Evolutionary conservation across 2,113 vertebrate species (phyloP).

Genomic region (Apteryx mantelli): DNA sequence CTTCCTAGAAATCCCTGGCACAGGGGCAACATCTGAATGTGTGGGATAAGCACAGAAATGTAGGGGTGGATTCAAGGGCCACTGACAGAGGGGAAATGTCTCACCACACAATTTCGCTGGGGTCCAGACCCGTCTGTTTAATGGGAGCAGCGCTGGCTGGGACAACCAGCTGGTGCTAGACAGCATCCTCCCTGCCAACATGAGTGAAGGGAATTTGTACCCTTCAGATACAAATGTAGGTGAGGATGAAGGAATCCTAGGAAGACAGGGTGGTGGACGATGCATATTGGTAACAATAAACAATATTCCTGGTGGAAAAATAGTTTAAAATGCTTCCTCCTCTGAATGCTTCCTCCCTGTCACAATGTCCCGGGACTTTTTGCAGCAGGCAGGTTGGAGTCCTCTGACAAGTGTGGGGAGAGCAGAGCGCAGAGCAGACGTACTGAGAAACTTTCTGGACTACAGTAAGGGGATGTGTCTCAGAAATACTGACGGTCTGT

Average conservation of each 20-base stretch:
- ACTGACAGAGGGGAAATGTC: neutral
- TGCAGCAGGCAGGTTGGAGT: neutral
- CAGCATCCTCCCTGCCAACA: neutral
- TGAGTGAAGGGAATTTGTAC: neutral
- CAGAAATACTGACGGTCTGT: neutral
- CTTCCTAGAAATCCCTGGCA: neutral
- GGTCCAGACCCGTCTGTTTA: neutral
- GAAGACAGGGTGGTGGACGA: neutral
- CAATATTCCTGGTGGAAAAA: neutral
- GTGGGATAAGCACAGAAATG: fast-evolving
- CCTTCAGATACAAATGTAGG: neutral
- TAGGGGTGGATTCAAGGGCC: neutral
- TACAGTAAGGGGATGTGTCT: neutral
- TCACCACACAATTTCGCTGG: neutral
- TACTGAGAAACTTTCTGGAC: neutral
- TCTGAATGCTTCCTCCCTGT: neutral
- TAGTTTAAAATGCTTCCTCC: neutral
- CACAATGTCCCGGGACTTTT: fast-evolving
- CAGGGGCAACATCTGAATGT: neutral
- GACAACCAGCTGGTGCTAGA: neutral
- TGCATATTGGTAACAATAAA: neutral
- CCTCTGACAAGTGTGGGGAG: neutral
- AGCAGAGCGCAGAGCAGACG: neutral
- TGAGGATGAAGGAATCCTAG: neutral
- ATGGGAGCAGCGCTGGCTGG: no score